Base-by-base conservation (phyloP, 1,140 invertebrate genomes). In the Apocrypta bakeri region DNA sequence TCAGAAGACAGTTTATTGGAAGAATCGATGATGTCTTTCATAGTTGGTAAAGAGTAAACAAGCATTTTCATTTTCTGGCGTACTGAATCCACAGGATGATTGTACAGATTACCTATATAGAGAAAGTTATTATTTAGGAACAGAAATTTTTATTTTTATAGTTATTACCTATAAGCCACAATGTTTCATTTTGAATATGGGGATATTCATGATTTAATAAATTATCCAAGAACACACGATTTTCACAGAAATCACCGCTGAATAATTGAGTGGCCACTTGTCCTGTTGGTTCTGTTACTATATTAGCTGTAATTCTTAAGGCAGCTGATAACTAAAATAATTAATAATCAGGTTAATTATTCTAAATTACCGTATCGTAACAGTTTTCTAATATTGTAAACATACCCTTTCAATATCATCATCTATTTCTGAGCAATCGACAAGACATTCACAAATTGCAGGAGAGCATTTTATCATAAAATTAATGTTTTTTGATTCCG, bases 141-240 rank as follows among this genome's bases (percentile, higher is more conserved):
- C n/a, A 17, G 42, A 78, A 31, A 56, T 56, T 71, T 71, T 25
- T 21, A 31, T 17, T 29, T 12, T 12, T 81, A 71, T 63, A 78
- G 61, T 82, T 84, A 21, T 76, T 89, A 91, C 90, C 90, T 83
- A 91, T 82, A 6, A 92, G 81, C 90, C 90, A 91, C 0, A 91
- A 64, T 56, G 89, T 88, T 87, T 92, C 90, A 85, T 86, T 90
- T 83, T 87, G 88, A 17, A 91, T 81, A 29, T 91, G 87, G 66
- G 85, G 61, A 63, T 89, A 85, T 48, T 85, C 81, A 85, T 90
- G 87, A 21, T 79, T 83, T 40, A 91, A 85, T 73, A 92, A 83
- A 84, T 77, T 84, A 37, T 85, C 81, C 1, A 88, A 81, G 21
- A 89, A 83, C 84, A 85, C 78, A 56, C 83, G 83, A 68, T 85